Conservation (phyloP, 2,888 invertebrate species). For the Thera britannica region DNA sequence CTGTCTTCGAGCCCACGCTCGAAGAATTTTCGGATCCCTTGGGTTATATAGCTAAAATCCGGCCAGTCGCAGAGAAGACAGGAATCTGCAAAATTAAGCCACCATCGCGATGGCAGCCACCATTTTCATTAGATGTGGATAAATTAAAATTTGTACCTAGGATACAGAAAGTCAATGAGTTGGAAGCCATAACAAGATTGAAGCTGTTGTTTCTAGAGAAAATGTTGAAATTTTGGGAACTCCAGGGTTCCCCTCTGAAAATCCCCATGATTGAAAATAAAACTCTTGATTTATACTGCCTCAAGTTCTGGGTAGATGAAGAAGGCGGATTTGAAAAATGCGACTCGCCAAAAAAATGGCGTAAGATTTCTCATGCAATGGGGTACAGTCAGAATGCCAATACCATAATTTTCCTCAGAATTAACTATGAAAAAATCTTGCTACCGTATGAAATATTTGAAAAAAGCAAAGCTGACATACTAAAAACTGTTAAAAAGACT, state of each 20-base stretch:
- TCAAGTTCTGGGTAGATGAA: conserved; percentile 86
- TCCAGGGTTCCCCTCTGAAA: conserved; percentile 87
- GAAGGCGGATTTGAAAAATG: conserved; percentile 86
- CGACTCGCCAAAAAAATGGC: conserved; percentile 87
- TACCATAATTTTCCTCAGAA: conserved; percentile 84
- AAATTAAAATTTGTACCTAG: conserved; percentile 83
- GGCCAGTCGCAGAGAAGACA: conserved; percentile 88
- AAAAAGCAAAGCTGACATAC: conserved; percentile 76
- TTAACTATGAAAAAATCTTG: conserved; percentile 88
- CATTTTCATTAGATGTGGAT: conserved; percentile 91
- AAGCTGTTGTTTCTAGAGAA: conserved; percentile 90
- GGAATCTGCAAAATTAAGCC: conserved; percentile 92
- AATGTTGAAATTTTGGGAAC: conserved; percentile 90
- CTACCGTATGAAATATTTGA: conserved; percentile 87
- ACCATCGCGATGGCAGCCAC: conserved; percentile 90
- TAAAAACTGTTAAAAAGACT: conserved; percentile 76
- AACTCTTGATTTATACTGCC: conserved; percentile 87
- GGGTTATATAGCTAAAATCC: conserved; percentile 89
- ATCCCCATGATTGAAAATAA: conserved; percentile 89
- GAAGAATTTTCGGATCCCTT: conserved; percentile 91
- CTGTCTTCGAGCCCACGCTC: conserved; percentile 88
- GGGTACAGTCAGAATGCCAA: conserved; percentile 85
- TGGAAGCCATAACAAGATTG: conserved; percentile 89
- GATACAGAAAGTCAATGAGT: conserved; percentile 82
- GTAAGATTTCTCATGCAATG: conserved; percentile 86